phyloP scores from a whole-genome alignment of 30 jellyfish, hydroid and myxozoan genomes.

The Nemopilema nomurai region DNA sequence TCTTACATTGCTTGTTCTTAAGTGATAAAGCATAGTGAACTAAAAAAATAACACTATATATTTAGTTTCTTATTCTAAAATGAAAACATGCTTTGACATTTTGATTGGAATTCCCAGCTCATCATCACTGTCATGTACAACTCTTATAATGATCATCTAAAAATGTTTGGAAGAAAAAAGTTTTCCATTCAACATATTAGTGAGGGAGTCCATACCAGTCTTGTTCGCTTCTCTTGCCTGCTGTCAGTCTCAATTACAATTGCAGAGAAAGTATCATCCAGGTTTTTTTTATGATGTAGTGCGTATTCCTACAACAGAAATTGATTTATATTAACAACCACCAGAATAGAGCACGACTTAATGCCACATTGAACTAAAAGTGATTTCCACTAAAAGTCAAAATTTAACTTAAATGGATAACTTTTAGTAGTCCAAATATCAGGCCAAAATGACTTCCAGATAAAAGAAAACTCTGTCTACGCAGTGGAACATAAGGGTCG shows the following conservation, averaged over 20 bases:
- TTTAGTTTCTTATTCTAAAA: constrained; percentile 10
- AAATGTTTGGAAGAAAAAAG: not conserved
- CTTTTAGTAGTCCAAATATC: not conserved
- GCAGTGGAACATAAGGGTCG: not conserved
- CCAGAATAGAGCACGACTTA: not conserved
- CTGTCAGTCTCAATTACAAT: constrained; percentile 17
- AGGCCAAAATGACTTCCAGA: constrained; percentile 10
- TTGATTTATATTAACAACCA: not conserved
- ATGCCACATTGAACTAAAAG: constrained; percentile 9
- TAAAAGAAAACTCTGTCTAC: not conserved
- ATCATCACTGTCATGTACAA: constrained; percentile 33
- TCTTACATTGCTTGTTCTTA: constrained; percentile 12
- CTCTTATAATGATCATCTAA: constrained; percentile 15
- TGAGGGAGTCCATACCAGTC: constrained; percentile 47
- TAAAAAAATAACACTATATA: not conserved
- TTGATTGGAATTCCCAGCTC: constrained; percentile 2
- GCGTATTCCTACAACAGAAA: constrained; percentile 24
- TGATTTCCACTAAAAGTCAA: not conserved
- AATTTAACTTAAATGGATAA: not conserved
- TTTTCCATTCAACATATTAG: constrained; percentile 27
- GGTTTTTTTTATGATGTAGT: constrained; percentile 28
- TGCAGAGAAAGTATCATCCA: constrained; percentile 45
- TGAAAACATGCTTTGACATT: constrained; percentile 12
- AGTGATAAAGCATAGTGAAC: constrained; percentile 9
- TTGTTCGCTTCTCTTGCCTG: constrained; percentile 45